Evolutionary conservation across 2,797 vertebrate species (phyloP), one percentile per base, ranked within the genome.

Genomic region (Babyrousa celebensis): DNA sequence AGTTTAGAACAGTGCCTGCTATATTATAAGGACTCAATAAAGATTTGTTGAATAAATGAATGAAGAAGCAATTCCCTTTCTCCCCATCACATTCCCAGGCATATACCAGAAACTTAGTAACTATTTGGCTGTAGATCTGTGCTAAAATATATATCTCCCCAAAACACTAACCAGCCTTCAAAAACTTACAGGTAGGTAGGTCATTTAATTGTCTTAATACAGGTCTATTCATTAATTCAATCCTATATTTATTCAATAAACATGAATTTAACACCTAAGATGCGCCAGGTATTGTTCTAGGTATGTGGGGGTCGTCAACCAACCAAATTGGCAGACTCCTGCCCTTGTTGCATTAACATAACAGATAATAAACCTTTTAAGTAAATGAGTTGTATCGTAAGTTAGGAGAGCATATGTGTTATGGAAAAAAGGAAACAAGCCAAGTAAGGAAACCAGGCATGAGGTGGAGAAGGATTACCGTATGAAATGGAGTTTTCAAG

Each of bases 171-270:
- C 54, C 54, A 16, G 68, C 4, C 78, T 84, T 84, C 23, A 87
- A 54, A 70, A 82, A 89, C 43, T 58, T 72, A 71, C 5, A 36
- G 3, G 63, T 5, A 36, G 3, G 63, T 78, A 70, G n/a, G 7
- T 79, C 56, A 85, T 71, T 78, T 48, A 89, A 79, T 58, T 92
- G 23, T 84, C 56, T 71, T 63, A 92, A 23, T 12, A 43, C 5
- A 86, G 1, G 6, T 58, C 36, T 40, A 36, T 63, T 48, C 5
- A 36, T 65, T 85, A 84, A 75, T 75, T 77, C 32, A 93, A 23
- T 84, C 85, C 43, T 29, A 32, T 27, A 67, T 63, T 77, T 63
- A 70, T 48, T 89, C 78, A 83, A 95, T 54, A 89, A 77, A 83
- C 27, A 77, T 29, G 27, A 62, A 8, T 0, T 29, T 32, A 65